Conservation (phyloP, 2,113 vertebrate genomes). For the Datnioides undecimradiatus region DNA sequence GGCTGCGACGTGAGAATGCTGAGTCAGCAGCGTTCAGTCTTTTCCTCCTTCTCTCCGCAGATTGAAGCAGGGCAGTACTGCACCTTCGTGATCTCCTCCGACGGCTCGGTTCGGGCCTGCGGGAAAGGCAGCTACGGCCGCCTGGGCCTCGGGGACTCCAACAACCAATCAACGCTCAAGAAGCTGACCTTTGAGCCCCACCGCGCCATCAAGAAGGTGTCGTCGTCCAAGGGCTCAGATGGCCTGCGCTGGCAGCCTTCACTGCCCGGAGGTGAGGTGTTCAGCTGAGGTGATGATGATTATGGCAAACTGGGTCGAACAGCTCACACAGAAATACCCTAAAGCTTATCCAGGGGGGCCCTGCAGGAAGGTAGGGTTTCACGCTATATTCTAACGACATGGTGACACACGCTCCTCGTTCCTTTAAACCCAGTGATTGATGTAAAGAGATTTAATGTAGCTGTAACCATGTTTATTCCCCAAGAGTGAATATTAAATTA, state of each 20-base stretch:
- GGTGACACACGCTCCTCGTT: neutral
- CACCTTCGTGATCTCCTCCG: slow-evolving; percentile 86
- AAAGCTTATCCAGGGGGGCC: slow-evolving; percentile 87
- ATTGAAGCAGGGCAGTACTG: slow-evolving; percentile 89
- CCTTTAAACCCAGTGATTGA: neutral
- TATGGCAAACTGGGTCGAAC: slow-evolving; percentile 88
- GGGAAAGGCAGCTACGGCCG: slow-evolving; percentile 88
- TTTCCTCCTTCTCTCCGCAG: slow-evolving; percentile 57
- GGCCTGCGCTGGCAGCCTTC: slow-evolving; percentile 87
- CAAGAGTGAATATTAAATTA: no score
- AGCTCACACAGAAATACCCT: slow-evolving; percentile 89
- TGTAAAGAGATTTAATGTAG: no score
- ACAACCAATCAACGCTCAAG: slow-evolving; percentile 87
- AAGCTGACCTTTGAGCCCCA: slow-evolving; percentile 87
- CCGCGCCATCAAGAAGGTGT: slow-evolving; percentile 85
- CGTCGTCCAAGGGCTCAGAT: slow-evolving; percentile 87
- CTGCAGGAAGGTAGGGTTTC: slow-evolving; percentile 83
- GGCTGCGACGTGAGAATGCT: no score
- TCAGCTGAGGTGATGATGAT: slow-evolving; percentile 89
- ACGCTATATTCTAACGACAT: neutral
- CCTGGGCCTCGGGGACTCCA: slow-evolving; percentile 87
- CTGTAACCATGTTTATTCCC: no score
- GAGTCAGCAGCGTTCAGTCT: neutral
- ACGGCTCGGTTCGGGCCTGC: slow-evolving; percentile 86
- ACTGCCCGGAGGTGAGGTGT: slow-evolving; percentile 86